Percentiles rank a stretch among this genome's conserved stretches.
Conservation (phyloP, 2,113 vertebrate species). For the Crypturellus undulatus region DNA sequence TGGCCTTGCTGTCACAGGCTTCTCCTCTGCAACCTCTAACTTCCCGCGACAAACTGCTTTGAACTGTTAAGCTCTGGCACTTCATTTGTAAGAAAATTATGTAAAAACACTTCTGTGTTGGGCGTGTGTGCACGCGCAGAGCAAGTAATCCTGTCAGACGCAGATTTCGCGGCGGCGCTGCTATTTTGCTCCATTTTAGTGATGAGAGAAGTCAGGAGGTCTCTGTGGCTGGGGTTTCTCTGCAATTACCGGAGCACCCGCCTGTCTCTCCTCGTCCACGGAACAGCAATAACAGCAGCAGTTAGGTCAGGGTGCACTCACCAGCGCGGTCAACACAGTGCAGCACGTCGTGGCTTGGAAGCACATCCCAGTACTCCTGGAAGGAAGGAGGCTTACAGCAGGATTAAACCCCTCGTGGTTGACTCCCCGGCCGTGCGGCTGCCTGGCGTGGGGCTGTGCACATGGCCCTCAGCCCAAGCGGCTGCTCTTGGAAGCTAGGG, state of each 20-base stretch:
- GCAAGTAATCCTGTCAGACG: constrained; percentile 3
- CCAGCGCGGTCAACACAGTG: background rate
- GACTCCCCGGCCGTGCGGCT: background rate
- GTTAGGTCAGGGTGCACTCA: constrained; percentile 38
- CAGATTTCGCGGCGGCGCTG: background rate
- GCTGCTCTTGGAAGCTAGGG: background rate
- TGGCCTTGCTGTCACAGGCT: constrained; percentile 44
- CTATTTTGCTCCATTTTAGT: constrained; percentile 60
- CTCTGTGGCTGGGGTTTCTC: constrained; percentile 33
- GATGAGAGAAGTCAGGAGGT: constrained; percentile 34
- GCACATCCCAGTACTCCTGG: background rate
- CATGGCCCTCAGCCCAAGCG: background rate
- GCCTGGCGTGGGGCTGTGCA: background rate
- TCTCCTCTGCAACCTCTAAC: constrained; percentile 49
- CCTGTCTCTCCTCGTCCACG: background rate
- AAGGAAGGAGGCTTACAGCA: constrained; percentile 6
- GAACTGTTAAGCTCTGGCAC: constrained; percentile 30
- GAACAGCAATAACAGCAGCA: background rate
- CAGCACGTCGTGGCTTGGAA: background rate
- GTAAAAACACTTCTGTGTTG: constrained; percentile 13
- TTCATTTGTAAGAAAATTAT: constrained; percentile 60
- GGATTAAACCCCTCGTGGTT: background rate
- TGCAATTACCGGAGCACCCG: constrained; percentile 43
- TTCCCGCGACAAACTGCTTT: constrained; percentile 41
- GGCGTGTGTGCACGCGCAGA: background rate